These are phyloP conservation scores for Bellardia bayeri DNA, from an alignment of 2,888 invertebrate genomes.

Conservation along the genomic window DNA sequence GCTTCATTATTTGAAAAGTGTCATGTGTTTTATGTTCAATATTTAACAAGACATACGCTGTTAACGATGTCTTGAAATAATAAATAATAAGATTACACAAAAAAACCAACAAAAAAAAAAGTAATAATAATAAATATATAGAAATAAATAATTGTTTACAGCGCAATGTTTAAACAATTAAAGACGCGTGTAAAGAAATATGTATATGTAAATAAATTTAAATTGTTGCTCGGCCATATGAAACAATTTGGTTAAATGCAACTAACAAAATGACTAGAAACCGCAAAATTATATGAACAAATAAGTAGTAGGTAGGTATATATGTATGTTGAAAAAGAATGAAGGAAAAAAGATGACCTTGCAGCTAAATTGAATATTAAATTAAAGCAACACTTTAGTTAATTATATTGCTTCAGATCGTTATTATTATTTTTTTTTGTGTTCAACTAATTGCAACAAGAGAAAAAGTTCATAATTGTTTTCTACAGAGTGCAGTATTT, in stretches of 20 bases:
- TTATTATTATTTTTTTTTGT: no score
- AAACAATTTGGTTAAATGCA: background rate
- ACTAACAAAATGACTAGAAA: background rate
- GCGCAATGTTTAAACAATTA: conserved; percentile 7
- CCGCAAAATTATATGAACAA: conserved; percentile 15
- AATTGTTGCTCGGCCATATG: background rate
- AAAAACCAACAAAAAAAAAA: background rate
- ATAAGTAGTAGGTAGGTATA: no score
- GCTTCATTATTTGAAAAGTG: background rate
- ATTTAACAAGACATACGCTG: background rate
- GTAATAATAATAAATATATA: background rate
- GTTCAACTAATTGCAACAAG: conserved; percentile 11
- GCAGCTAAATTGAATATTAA: conserved; percentile 39
- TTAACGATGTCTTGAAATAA: conserved; percentile 17
- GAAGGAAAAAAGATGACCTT: conserved; percentile 12
- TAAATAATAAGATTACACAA: conserved; percentile 3
- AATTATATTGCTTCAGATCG: background rate
- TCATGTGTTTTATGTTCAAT: conserved; percentile 30
- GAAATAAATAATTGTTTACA: background rate
- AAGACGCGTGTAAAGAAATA: background rate
- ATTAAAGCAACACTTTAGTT: conserved; percentile 32
- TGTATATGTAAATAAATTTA: conserved; percentile 1
- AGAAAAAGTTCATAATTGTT: conserved; percentile 6
- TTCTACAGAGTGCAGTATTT: background rate
- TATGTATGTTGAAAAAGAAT: background rate